Percentiles rank a stretch among this genome's conserved stretches.
These are phyloP conservation scores for Drosophila novamexicana DNA, from an alignment of 1,140 invertebrate genomes.

Conservation along the genomic window DNA sequence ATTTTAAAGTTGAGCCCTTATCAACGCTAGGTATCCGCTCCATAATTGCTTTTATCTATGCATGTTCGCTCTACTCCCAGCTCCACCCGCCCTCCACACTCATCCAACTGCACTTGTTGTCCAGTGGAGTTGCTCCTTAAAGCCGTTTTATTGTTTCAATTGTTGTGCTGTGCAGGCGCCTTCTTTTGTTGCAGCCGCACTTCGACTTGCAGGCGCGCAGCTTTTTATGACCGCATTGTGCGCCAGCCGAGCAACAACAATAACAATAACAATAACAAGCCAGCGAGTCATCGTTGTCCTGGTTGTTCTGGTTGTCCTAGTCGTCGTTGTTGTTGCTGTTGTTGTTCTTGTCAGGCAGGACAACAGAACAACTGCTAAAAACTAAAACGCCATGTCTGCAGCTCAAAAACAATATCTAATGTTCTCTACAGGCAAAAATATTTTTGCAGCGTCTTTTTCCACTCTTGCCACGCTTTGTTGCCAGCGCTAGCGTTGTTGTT, in stretches of 20 bases:
- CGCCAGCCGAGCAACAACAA: conserved; percentile 40
- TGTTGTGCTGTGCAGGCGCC: conserved; percentile 57
- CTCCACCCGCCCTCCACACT: not conserved
- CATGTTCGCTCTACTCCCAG: not conserved
- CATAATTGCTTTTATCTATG: conserved; percentile 67
- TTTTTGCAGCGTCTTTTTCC: conserved; percentile 63
- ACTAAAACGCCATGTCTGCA: conserved; percentile 65
- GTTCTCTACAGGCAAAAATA: conserved; percentile 75
- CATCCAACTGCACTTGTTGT: not conserved
- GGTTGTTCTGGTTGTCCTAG: not conserved
- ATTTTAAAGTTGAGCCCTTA: conserved; percentile 4
- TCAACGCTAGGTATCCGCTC: conserved; percentile 7
- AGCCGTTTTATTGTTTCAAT: conserved; percentile 79
- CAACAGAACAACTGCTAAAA: conserved; percentile 40
- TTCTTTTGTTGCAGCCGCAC: conserved; percentile 56
- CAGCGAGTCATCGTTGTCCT: conserved; percentile 9
- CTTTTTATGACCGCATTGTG: conserved; percentile 76
- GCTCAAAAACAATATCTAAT: conserved; percentile 81
- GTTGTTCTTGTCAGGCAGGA: conserved; percentile 40
- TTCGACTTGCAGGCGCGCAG: conserved; percentile 50
- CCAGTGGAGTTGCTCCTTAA: conserved; percentile 45
- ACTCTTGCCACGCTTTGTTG: conserved; percentile 46
- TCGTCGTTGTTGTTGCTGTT: not conserved
- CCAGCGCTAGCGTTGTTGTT: conserved; percentile 4
- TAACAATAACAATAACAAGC: conserved; percentile 41